These are phyloP conservation scores for Sphaerodactylus townsendi DNA, from an alignment of 2,113 vertebrate genomes.

Conservation along the genomic window DNA sequence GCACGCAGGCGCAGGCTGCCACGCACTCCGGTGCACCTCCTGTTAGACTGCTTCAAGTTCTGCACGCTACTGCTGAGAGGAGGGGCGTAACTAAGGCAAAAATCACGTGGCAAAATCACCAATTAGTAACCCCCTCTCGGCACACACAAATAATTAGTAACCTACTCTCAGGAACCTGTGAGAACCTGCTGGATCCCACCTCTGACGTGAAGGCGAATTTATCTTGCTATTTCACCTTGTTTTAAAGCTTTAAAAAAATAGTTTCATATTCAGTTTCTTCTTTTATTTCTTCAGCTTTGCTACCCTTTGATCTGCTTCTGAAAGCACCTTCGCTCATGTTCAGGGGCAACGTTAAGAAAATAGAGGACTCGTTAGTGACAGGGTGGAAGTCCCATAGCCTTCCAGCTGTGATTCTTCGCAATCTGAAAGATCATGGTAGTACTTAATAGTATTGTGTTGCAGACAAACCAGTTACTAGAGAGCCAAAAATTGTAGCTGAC, in stretches of 20 bases:
- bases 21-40: too few relatives aligned
- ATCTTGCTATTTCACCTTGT: fast-evolving
- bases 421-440: constrained; percentile 63
- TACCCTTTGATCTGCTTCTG: constrained; percentile 61
- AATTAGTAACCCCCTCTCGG: too few relatives aligned
- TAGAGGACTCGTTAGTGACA: constrained; percentile 41
- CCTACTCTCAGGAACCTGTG: too few relatives aligned
- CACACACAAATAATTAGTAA: too few relatives aligned
- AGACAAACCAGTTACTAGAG: constrained; percentile 11
- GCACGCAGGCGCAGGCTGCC: too few relatives aligned
- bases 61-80: too few relatives aligned
- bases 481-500: constrained; percentile 24
- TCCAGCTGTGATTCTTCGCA: constrained; percentile 55
- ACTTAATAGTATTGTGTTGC: constrained; percentile 16
- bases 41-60: too few relatives aligned
- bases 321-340: constrained; percentile 40
- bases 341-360: constrained; percentile 53
- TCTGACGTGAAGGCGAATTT: too few relatives aligned
- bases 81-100: too few relatives aligned
- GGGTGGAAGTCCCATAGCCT: constrained; percentile 58
- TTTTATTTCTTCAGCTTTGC: constrained; percentile 70
- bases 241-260: background rate
- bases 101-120: too few relatives aligned
- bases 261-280: constrained; percentile 31
- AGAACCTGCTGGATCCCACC: too few relatives aligned